Evolutionary conservation across 2,888 invertebrate species (phyloP), one percentile per base, ranked within the genome.

Genomic region (Chrysolina haemoptera): DNA sequence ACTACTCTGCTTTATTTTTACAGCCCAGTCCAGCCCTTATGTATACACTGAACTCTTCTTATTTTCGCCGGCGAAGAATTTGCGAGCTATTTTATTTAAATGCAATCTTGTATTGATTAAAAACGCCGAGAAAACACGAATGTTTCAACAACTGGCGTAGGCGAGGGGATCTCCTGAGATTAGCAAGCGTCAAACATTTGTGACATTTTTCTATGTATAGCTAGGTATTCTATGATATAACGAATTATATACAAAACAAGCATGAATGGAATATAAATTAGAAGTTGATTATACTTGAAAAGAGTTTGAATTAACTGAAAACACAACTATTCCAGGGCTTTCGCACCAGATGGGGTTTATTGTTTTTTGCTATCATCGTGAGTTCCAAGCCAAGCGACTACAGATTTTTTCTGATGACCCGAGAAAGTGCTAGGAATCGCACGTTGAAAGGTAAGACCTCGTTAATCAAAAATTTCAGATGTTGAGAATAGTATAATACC

Each of bases 101-200:
- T 84, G 84, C 83, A 84, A 84, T 84, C 84, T 80, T 82, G 84
- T 84, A 84, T 84, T 84, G 84, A 84, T 84, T 84, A 84, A 84
- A 84, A 84, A 84, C 82, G 82, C 82, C 81, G 82, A 82, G 83
- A 78, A 83, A 82, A 83, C 83, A 83, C 84, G 84, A 84, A 83
- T 84, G 83, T 84, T 84, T 84, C 84, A 82, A 84, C 83, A 83
- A 84, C 83, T 67, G 70, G 43, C 53, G 22, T 59, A 35, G 59
- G 59, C 59, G 59, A 27, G 59, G 59, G 59, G 35, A 53, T 43
- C 43, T 12, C 3, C 14, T 2, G 14, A 20, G 18, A 18, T 53
- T 5, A 53, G 5, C 10, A 20, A 22, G 53, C 18, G 18, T 53
- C 22, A 12, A 20, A 53, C 9, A 43, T 53, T 53, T 20, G 53